Base-by-base conservation (phyloP, 2,113 vertebrate species). In the Rhabdomys dilectus region DNA sequence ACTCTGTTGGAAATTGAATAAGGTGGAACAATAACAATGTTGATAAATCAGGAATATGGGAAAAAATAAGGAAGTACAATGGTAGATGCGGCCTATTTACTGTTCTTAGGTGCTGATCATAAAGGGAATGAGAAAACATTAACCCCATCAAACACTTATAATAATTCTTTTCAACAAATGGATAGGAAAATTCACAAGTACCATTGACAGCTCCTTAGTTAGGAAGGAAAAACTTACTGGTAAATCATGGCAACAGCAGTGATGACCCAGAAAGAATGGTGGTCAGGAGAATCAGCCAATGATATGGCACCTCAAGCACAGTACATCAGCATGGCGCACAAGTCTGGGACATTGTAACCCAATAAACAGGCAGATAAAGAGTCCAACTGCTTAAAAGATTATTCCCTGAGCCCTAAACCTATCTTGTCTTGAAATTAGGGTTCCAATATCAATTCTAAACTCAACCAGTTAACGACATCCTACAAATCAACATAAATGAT, bases 371-470 rank as follows among this genome's bases (percentile, higher is more conserved):
- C 3, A 17, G 2, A 64, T 0, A 8, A 11, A 48, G 21, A 73
- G 13, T 58, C n/a, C 17, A 82, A 4, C 0, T 78, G 17, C 42
- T 93, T 86, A 62, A 51, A 72, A 91, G 53, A 22, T 51, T 62
- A 89, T 8, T 73, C 12, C 12, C 86, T 85, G 81, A 95, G 36
- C 12, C 0, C 15, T 36, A 42, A 82, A 76, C 19, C 72, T 24
- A 48, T 94, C 9, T 76, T 86, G 19, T 76, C 17, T 45, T 92
- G 36, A 39, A 17, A 75, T 78, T 75, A 75, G 26, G 17, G 88
- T 12, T 89, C 29, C 6, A 88, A 19, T 81, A 22, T 90, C 91
- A 62, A 92, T 91, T 92, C 34, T 78, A 86, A 85, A 94, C 5
- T 34, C 34, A 87, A 0, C 29, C 68, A 4, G 2, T 42, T 77